phyloP scores from a whole-genome alignment of 2,113 vertebrate species.

The Carassius gibelio region DNA sequence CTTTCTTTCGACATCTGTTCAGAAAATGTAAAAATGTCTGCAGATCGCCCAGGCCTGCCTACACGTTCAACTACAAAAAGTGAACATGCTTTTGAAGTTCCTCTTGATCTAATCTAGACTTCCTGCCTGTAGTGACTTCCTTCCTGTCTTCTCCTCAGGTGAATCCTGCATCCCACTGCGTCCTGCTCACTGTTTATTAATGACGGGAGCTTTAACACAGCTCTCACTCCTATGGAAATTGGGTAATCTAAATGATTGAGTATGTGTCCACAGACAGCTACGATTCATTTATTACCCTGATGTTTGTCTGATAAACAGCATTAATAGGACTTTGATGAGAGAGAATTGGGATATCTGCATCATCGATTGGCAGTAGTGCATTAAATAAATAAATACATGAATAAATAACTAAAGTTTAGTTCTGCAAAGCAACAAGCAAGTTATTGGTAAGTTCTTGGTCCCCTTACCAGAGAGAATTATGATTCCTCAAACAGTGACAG shows the following conservation, averaged over 20 bases:
- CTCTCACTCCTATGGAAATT: slow-evolving; percentile 54
- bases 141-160: slow-evolving; percentile 53
- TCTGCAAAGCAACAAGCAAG: not conserved
- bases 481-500: slow-evolving; percentile 68
- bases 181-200: slow-evolving; percentile 47
- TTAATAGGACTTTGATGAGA: slow-evolving; percentile 37
- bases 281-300: slow-evolving; percentile 57
- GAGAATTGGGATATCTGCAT: not conserved
- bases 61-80: not conserved
- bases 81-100: slow-evolving; percentile 4
- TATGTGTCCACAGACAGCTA: slow-evolving; percentile 52
- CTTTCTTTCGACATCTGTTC: not conserved
- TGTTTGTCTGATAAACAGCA: slow-evolving; percentile 48
- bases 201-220: slow-evolving; percentile 37
- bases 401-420: not conserved
- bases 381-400: not conserved
- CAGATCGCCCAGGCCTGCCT: not conserved
- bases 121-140: slow-evolving; percentile 53
- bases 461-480: slow-evolving; percentile 74
- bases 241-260: slow-evolving; percentile 60
- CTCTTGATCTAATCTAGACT: slow-evolving; percentile 51
- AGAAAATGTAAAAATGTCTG: not conserved
- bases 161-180: slow-evolving; percentile 12
- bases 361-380: not conserved
- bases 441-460: slow-evolving; percentile 6